Percentiles rank a stretch among this genome's conserved stretches.
phyloP scores from a whole-genome alignment of 1,140 invertebrate genomes.

The Zelostemma sp. region DNA sequence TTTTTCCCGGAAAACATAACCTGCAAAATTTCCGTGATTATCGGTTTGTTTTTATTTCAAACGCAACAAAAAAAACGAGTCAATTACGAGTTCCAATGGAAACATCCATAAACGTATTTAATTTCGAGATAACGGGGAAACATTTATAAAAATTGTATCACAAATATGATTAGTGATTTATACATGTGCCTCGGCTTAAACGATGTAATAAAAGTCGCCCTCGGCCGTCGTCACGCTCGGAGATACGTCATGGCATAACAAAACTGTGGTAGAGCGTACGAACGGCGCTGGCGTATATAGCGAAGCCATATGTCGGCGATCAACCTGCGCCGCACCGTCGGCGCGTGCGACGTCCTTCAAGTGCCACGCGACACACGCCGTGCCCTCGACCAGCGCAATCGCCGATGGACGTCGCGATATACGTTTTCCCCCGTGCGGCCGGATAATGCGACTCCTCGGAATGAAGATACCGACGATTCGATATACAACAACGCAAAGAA shows the following conservation, averaged over 20 bases:
- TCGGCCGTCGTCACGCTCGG: constrained; percentile 9
- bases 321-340: constrained; percentile 9
- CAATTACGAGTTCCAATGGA: no score
- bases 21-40: no score
- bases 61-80: no score
- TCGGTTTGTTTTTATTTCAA: no score
- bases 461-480: no score
- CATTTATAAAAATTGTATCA: no score
- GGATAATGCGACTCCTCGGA: neutral
- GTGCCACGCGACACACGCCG: constrained; percentile 8
- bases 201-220: constrained; percentile 10
- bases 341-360: constrained; percentile 20
- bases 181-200: neutral
- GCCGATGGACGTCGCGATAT: constrained; percentile 2
- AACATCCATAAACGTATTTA: no score
- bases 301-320: constrained; percentile 9
- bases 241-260: constrained; percentile 4
- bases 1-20: no score
- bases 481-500: no score
- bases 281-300: constrained; percentile 5
- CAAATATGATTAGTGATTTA: neutral
- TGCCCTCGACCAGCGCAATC: neutral
- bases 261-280: neutral
- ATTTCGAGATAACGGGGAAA: no score
- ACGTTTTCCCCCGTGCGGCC: neutral